Base-by-base conservation (phyloP, 2,888 invertebrate genomes). In the Melinaea marsaeus region DNA sequence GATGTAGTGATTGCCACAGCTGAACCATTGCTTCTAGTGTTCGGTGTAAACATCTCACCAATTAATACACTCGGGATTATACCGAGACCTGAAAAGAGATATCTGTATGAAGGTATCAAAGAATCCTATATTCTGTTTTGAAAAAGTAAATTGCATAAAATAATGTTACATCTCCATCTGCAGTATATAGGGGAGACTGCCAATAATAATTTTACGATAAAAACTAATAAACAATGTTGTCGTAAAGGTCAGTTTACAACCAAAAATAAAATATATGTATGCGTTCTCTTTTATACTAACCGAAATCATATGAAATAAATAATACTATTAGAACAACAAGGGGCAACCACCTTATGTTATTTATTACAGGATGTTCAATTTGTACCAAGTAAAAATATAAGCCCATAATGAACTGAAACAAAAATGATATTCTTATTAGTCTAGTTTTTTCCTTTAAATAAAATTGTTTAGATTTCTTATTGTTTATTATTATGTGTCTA, bases 291-390 rank as follows among this genome's bases (percentile, higher is more conserved):
- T 11, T 2, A 2, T n/a, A 33, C 80, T 77, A 70, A 81, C 83
- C 83, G 45, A 77, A 60, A 60, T 79, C 75, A 63, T 76, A 82
- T 45, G 72, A 70, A 9, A 81, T 42, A 68, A 79, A 81, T 69
- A 76, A 83, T 0, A 75, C 3, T 1, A 82, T 74, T 1, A 84
- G 62, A 1, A 74, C 64, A 0, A 71, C 69, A 0, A 84, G 71
- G 1, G 84, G 82, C 4, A 83, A 63, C 83, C 82, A 83, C 57
- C 72, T 63, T 3, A 79, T 57, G 4, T 48, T 63, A 0, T 67
- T 64, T 0, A 72, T 69, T 4, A 70, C 56, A 0, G 69, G 33
- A 55, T 72, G 46, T 0, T 66, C 64, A 2, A 68, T 60, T 7
- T 67, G 54, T 37, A 76, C 70, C 11, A 80, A 63, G 48, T 72